Base-by-base conservation (phyloP, 2,888 invertebrate genomes). In the Xestobium rufovillosum region DNA sequence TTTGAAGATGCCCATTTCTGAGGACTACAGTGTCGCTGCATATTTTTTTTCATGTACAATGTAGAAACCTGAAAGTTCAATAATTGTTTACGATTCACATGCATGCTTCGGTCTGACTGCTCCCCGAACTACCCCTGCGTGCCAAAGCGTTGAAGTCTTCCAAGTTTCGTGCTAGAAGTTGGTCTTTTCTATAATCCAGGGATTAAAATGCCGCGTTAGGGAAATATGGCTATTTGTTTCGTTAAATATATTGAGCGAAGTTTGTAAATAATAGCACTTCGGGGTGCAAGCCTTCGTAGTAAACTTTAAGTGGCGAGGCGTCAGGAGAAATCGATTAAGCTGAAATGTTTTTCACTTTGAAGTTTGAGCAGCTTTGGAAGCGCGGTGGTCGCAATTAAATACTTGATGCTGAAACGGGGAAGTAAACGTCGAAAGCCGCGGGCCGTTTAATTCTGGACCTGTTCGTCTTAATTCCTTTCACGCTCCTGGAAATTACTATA, bases 331-430 rank as follows among this genome's bases (percentile, higher is more conserved):
- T 59, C 59, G 58, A 60, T 60, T 58, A 56, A 53, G 50, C 51
- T 52, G 48, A 55, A 59, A 56, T 55, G 60, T 59, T 58, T 59
- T 59, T 57, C 55, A 50, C 60, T 60, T 59, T 60, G 59, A 60
- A 58, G 57, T 59, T 56, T 51, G 48, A 52, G 46, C 49, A 49
- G 53, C 55, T 56, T 56, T 55, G 56, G 54, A 50, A 53, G 49
- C n/a, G n/a, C 53, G 49, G 51, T 51, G 55, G 54, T 51, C 49
- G 55, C 56, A 58, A 58, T 58, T 59, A 58, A 57, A 57, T 44
- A 45, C 44, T 48, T 43, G 41, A 45, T 43, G 48, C 47, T 46
- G 47, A 38, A 41, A 46, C 43, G 43, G 36, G 41, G 42, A 34
- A 40, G 23, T 8, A 19, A n/a, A 19, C 6, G 23, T 19, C n/a